Conservation (phyloP, 2,797 vertebrate species). For the Atherinosoma microstoma region DNA sequence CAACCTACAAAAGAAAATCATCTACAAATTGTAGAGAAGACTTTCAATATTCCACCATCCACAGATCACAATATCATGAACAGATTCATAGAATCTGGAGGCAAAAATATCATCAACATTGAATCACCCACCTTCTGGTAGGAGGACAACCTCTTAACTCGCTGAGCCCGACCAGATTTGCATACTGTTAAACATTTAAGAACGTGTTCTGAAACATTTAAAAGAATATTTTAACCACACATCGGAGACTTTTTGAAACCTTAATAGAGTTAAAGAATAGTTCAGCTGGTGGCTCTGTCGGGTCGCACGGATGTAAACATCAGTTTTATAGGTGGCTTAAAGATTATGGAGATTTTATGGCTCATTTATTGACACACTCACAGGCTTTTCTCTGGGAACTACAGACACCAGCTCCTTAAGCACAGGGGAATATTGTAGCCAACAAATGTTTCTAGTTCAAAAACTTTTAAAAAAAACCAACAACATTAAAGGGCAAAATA, state of each 20-base stretch:
- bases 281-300: not conserved
- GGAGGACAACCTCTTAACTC: too few relatives aligned
- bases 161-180: not conserved
- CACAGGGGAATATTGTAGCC: slow-evolving; percentile 22
- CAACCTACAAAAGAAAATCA: too few relatives aligned
- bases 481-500: not conserved
- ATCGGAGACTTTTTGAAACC: not conserved
- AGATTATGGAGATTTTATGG: slow-evolving; percentile 20
- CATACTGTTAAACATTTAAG: not conserved
- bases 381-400: slow-evolving; percentile 1
- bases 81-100: too few relatives aligned
- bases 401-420: slow-evolving; percentile 34
- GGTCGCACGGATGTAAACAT: slow-evolving; percentile 8
- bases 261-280: too few relatives aligned
- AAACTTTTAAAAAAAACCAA: too few relatives aligned
- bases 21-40: too few relatives aligned
- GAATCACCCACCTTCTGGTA: too few relatives aligned
- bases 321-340: slow-evolving; percentile 14
- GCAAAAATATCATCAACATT: too few relatives aligned
- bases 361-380: slow-evolving; percentile 29
- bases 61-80: too few relatives aligned
- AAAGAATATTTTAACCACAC: not conserved
- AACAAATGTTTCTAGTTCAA: slow-evolving; percentile 29
- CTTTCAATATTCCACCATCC: too few relatives aligned
- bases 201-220: not conserved